A percentile compares a stretch with the other conserved stretches of the same genome.
phyloP scores from a whole-genome alignment of 2,797 vertebrate species.

The Eulemur albifrons region DNA sequence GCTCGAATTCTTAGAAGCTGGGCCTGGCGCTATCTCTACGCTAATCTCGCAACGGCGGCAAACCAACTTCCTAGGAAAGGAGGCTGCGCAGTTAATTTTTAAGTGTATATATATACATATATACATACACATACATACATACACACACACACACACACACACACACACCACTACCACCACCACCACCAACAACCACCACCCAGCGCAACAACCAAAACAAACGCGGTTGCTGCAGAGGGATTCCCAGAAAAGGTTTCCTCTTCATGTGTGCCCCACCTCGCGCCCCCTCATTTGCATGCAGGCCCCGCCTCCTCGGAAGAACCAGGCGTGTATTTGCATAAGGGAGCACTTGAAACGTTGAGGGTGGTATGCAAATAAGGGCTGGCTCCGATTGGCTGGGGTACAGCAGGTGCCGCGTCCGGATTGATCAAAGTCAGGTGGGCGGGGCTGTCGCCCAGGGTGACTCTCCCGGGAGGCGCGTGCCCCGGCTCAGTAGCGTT shows the following conservation, averaged over 20 bases:
- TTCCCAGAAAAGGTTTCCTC: slow-evolving; percentile 69
- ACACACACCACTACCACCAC: background rate
- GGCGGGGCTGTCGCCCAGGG: slow-evolving; percentile 71
- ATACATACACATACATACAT: background rate
- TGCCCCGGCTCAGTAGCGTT: slow-evolving; percentile 71
- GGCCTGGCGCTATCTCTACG: background rate
- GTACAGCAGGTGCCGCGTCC: slow-evolving; percentile 77
- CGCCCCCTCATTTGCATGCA: slow-evolving; percentile 55
- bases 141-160: background rate
- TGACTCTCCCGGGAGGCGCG: slow-evolving; percentile 76
- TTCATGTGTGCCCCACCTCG: background rate
- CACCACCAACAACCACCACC: background rate
- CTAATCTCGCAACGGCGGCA: slow-evolving; percentile 5
- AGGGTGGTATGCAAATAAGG: slow-evolving; percentile 75
- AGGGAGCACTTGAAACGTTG: slow-evolving; percentile 49
- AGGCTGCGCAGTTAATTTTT: slow-evolving; percentile 38
- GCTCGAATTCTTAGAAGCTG: slow-evolving; percentile 26
- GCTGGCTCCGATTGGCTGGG: slow-evolving; percentile 70
- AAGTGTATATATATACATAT: slow-evolving; percentile 20
- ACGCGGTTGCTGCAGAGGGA: slow-evolving; percentile 65
- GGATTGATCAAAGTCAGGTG: slow-evolving; percentile 76
- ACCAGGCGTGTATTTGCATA: slow-evolving; percentile 69
- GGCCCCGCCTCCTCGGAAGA: slow-evolving; percentile 56
- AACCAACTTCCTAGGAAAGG: slow-evolving; percentile 57
- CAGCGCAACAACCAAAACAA: slow-evolving; percentile 64